Evolutionary conservation across 1,140 invertebrate species (phyloP).

Genomic region (Homalodisca vitripennis): DNA sequence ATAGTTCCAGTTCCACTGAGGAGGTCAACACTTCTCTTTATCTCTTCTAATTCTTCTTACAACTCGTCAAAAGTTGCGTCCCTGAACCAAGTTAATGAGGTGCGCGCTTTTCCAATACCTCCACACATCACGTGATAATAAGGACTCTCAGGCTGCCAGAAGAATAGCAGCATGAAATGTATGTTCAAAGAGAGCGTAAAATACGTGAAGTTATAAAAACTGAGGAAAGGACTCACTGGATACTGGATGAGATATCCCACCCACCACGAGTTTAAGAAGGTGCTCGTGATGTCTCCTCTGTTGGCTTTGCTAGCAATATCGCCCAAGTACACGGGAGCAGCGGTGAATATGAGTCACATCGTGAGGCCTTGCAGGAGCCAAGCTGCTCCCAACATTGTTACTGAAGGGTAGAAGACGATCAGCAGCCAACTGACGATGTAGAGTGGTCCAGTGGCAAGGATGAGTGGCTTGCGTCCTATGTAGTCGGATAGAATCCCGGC

Average conservation of each 20-base stretch:
- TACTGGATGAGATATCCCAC: conserved; percentile 77
- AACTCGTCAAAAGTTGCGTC: conserved; percentile 47
- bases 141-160: conserved; percentile 80
- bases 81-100: conserved; percentile 51
- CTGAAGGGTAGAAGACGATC: conserved; percentile 45
- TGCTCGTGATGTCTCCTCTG: conserved; percentile 62
- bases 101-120: conserved; percentile 50
- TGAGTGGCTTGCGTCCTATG: conserved; percentile 67
- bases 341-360: conserved; percentile 56
- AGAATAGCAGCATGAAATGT: conserved; percentile 63
- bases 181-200: conserved; percentile 59
- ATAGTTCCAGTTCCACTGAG: conserved; percentile 72
- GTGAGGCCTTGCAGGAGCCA: conserved; percentile 56
- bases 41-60: conserved; percentile 45
- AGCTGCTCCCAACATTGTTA: conserved; percentile 26
- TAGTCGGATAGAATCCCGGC: conserved; percentile 60
- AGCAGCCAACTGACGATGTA: conserved; percentile 53
- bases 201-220: conserved; percentile 66
- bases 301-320: conserved; percentile 64
- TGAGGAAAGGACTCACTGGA: conserved; percentile 67
- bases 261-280: conserved; percentile 66
- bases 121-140: conserved; percentile 62
- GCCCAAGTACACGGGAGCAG: conserved; percentile 57
- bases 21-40: conserved; percentile 45
- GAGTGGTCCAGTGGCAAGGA: conserved; percentile 63